phyloP scores from a whole-genome alignment of 2,797 vertebrate genomes.

The Anguilla anguilla region DNA sequence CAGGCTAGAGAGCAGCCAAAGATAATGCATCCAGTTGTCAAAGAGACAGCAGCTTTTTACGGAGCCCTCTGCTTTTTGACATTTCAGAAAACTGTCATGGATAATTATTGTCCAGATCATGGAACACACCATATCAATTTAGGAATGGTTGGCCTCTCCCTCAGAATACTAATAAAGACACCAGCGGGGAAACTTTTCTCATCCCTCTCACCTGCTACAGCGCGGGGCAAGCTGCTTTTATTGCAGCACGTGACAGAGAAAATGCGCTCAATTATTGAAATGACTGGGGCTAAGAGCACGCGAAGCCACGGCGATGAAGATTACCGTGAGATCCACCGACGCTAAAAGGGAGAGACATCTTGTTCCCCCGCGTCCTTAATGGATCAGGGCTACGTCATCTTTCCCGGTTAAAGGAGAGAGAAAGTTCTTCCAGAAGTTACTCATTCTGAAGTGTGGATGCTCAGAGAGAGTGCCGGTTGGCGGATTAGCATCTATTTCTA shows the following conservation, averaged over 20 bases:
- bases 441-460: conserved; percentile 36
- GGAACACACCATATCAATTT: conserved; percentile 29
- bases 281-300: conserved; percentile 58
- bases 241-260: conserved; percentile 14
- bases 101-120: conserved; percentile 43
- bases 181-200: neutral
- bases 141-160: conserved; percentile 45
- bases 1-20: neutral
- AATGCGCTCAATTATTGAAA: conserved; percentile 66
- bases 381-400: conserved; percentile 64
- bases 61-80: conserved; percentile 6
- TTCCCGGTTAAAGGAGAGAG: conserved; percentile 51
- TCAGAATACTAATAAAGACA: neutral
- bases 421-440: conserved; percentile 47
- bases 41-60: neutral
- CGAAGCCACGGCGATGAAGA: conserved; percentile 48
- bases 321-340: conserved; percentile 65
- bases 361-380: conserved; percentile 63
- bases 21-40: neutral
- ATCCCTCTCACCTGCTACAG: conserved; percentile 15
- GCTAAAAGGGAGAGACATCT: conserved; percentile 56
- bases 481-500: conserved; percentile 45
- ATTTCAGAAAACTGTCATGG: conserved; percentile 37
- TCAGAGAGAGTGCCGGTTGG: conserved; percentile 42
- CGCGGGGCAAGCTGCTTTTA: conserved; percentile 18